Conservation (phyloP, 1,140 invertebrate species). For the Trachymyrmex septentrionalis region DNA sequence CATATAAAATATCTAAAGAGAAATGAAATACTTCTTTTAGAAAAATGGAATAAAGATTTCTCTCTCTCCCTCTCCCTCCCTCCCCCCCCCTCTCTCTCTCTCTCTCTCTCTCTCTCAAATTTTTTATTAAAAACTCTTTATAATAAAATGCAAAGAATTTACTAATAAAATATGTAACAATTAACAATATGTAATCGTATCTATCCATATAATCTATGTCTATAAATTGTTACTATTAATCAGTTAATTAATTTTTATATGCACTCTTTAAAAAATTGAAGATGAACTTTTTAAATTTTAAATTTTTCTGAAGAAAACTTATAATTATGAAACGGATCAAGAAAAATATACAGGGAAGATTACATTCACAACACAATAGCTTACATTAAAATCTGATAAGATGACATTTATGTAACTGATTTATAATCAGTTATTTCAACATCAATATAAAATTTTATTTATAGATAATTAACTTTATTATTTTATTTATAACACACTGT, state of each 20-base stretch:
- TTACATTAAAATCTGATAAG: background rate
- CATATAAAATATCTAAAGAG: background rate
- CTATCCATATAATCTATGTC: background rate
- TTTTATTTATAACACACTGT: background rate
- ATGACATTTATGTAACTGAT: constrained; percentile 4
- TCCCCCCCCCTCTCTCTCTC: no score
- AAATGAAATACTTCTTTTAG: background rate
- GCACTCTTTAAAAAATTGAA: background rate
- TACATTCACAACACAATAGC: background rate
- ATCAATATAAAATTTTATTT: constrained; percentile 3
- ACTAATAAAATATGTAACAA: background rate
- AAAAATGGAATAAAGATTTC: background rate
- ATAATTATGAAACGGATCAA: background rate
- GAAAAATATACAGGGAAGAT: background rate
- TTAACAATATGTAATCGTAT: background rate
- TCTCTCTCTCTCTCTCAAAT: background rate
- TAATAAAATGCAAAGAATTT: background rate
- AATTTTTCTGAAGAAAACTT: background rate
- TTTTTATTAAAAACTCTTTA: background rate
- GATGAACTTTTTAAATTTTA: background rate
- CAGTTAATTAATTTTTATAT: background rate
- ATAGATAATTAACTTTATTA: constrained; percentile 3
- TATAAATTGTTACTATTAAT: background rate
- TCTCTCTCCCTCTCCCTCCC: no score
- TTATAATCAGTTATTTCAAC: background rate